Percentiles rank a stretch among this genome's conserved stretches.
Conservation (phyloP, 2,888 invertebrate species). For the Eucriotettix oculatus region DNA sequence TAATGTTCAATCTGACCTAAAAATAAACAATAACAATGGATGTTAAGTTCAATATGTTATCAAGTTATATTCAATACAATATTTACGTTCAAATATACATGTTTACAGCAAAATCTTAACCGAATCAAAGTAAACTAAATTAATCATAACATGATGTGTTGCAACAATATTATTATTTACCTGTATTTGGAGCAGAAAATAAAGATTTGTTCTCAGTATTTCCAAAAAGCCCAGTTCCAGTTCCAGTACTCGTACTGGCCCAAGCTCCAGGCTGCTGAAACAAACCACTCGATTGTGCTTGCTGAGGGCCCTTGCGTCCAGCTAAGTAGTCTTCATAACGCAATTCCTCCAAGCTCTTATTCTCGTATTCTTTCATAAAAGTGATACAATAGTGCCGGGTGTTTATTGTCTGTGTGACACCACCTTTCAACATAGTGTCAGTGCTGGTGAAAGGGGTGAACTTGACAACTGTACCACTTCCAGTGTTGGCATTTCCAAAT, state of each 20-base stretch:
- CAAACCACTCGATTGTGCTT: slow-evolving; percentile 23
- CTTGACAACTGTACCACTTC: slow-evolving; percentile 62
- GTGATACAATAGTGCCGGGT: slow-evolving; percentile 95
- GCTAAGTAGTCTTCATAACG: slow-evolving; percentile 84
- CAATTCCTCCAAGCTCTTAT: slow-evolving; percentile 86
- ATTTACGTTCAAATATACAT: too few relatives aligned
- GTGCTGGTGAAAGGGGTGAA: slow-evolving; percentile 75
- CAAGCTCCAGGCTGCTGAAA: slow-evolving; percentile 34
- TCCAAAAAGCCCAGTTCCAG: slow-evolving; percentile 23
- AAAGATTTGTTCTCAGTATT: slow-evolving; percentile 29
- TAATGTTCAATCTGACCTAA: too few relatives aligned
- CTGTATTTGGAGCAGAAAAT: slow-evolving; percentile 18
- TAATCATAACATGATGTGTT: too few relatives aligned
- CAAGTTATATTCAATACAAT: too few relatives aligned
- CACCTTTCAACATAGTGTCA: slow-evolving; percentile 83
- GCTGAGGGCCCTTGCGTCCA: slow-evolving; percentile 60
- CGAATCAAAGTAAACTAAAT: not conserved
- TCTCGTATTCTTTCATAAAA: slow-evolving; percentile 96
- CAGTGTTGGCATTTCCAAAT: slow-evolving; percentile 22
- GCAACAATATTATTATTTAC: not conserved
- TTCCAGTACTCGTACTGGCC: slow-evolving; percentile 24
- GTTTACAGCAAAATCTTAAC: too few relatives aligned
- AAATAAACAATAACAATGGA: too few relatives aligned
- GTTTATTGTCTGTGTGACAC: slow-evolving; percentile 66
- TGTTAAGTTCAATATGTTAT: too few relatives aligned